Evolutionary conservation across 2,113 vertebrate species (phyloP).

Genomic region (Dromiciops gliroides): DNA sequence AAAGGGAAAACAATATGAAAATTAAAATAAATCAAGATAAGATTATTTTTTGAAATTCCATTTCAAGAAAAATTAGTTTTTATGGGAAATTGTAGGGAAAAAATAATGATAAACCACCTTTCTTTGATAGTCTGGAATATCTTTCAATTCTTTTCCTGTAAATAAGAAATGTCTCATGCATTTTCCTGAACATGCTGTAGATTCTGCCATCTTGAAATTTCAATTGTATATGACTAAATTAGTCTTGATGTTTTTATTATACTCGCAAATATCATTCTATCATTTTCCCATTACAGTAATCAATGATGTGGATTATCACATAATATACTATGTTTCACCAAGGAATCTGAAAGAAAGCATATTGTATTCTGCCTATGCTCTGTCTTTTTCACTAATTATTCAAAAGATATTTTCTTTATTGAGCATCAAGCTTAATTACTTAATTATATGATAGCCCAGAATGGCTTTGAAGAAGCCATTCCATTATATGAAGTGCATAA

Average conservation of each 20-base stretch:
- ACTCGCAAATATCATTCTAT: conserved; percentile 40
- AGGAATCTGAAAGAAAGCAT: conserved; percentile 49
- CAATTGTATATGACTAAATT: conserved; percentile 50
- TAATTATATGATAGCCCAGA: conserved; percentile 70
- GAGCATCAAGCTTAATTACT: conserved; percentile 65
- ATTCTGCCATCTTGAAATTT: conserved; percentile 28
- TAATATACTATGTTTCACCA: conserved; percentile 51
- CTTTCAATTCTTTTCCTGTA: background rate
- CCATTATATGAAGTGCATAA: conserved; percentile 62
- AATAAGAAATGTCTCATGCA: background rate
- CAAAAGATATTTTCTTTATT: conserved; percentile 69
- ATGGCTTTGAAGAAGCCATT: conserved; percentile 63
- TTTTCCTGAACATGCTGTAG: conserved; percentile 6
- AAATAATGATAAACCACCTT: background rate
- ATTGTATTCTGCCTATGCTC: background rate
- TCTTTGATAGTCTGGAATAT: conserved; percentile 9
- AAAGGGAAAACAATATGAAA: background rate
- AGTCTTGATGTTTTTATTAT: conserved; percentile 53
- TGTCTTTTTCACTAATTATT: conserved; percentile 64
- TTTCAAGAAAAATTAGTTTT: background rate
- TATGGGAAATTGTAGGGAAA: background rate
- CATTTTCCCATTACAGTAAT: conserved; percentile 63
- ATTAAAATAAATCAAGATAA: background rate
- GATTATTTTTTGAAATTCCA: background rate
- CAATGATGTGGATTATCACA: conserved; percentile 44